Percentiles rank a stretch among this genome's conserved stretches.
These are phyloP conservation scores for Epistrophe grossulariae DNA, from an alignment of 2,888 invertebrate species.

Conservation along the genomic window DNA sequence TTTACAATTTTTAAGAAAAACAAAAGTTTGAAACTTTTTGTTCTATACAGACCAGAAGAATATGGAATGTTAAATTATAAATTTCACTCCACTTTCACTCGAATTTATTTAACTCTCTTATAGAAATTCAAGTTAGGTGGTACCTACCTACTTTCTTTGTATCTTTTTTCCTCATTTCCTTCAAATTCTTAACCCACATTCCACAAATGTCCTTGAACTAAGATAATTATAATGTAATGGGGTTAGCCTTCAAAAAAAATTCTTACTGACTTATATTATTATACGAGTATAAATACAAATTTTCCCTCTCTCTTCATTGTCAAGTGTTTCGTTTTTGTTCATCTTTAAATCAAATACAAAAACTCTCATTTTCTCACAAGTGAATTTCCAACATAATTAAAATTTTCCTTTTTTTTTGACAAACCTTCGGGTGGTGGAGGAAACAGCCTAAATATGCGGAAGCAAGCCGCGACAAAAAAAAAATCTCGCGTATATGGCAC, in stretches of 20 bases:
- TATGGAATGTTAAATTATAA: background rate
- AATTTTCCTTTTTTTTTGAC: background rate
- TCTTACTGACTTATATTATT: background rate
- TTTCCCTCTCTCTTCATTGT: conserved; percentile 12
- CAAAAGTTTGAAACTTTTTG: background rate
- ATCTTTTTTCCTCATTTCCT: background rate
- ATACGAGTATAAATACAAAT: background rate
- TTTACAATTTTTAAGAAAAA: no score
- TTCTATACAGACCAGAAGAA: no score
- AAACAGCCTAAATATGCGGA: conserved; percentile 63
- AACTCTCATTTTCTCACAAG: background rate
- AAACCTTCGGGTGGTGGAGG: background rate
- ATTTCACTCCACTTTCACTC: background rate
- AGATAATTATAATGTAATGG: background rate
- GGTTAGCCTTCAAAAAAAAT: background rate
- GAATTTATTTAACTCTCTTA: background rate
- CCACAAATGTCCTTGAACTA: conserved; percentile 3
- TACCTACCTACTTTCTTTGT: background rate
- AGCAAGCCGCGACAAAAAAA: conserved; percentile 64
- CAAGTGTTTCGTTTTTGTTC: conserved; percentile 56
- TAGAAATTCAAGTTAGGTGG: background rate
- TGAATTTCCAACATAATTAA: conserved; percentile 20
- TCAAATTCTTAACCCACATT: background rate
- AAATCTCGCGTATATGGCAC: conserved; percentile 26
- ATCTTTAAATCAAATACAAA: conserved; percentile 57